Conservation (phyloP, 1,140 invertebrate species). For the Bombus cullumanus region DNA sequence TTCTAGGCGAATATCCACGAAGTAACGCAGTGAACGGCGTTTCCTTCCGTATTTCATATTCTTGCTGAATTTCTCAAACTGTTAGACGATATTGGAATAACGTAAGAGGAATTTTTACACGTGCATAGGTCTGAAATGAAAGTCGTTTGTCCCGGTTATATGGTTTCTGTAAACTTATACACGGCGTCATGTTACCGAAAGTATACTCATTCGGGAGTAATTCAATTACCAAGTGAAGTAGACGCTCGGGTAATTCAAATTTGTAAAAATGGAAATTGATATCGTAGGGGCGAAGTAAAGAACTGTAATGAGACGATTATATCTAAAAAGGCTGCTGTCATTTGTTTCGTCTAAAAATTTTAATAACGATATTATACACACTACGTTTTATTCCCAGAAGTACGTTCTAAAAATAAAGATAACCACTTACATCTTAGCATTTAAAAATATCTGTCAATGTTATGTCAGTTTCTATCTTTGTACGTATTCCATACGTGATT, state of each 20-base stretch:
- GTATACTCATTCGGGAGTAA: not conserved
- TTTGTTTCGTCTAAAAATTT: no score
- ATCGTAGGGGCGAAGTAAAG: not conserved
- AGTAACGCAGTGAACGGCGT: not conserved
- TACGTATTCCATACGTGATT: no score
- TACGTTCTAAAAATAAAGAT: no score
- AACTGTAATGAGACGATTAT: no score
- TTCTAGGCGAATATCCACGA: slow-evolving; percentile 13
- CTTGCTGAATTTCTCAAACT: not conserved
- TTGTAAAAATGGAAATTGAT: not conserved
- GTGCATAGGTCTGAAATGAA: not conserved
- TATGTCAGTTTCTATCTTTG: no score
- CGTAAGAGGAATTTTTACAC: not conserved
- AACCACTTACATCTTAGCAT: no score
- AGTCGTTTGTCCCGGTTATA: slow-evolving; percentile 6
- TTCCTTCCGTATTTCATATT: not conserved
- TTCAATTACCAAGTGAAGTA: not conserved
- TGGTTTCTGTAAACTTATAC: slow-evolving; percentile 42
- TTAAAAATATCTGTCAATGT: no score
- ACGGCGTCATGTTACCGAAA: slow-evolving; percentile 9
- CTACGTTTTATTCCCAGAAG: no score
- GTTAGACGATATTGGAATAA: not conserved
- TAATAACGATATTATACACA: no score
- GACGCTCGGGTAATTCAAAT: not conserved
- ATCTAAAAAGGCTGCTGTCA: not conserved